Percentiles rank a stretch among this genome's conserved stretches.
These are phyloP conservation scores for Oryzias sinensis DNA, from an alignment of 2,797 vertebrate species.

Conservation along the genomic window DNA sequence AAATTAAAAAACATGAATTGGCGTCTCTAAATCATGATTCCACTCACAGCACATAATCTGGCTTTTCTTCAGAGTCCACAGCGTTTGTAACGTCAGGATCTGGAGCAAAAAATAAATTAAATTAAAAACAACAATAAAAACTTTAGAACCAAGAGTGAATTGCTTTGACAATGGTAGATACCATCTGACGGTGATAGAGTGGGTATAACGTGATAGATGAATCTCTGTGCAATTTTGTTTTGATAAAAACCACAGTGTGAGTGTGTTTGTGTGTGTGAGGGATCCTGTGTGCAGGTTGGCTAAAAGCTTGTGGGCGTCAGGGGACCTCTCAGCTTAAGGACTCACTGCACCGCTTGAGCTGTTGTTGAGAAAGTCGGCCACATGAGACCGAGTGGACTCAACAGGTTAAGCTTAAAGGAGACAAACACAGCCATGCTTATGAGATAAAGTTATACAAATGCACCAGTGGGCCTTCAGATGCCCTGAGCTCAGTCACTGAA, in stretches of 20 bases:
- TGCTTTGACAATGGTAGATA: background rate
- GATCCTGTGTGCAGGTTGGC: constrained; percentile 17
- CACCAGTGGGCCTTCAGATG: constrained; percentile 7
- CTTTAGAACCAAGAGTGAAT: constrained; percentile 1
- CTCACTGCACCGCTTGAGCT: constrained; percentile 39
- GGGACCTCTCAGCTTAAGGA: constrained; percentile 61
- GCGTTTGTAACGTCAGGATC: constrained; percentile 61
- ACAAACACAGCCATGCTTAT: constrained; percentile 38
- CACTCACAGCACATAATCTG: constrained; percentile 85
- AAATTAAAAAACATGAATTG: background rate
- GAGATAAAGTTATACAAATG: constrained; percentile 46
- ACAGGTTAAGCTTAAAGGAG: constrained; percentile 51
- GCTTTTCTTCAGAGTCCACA: constrained; percentile 71
- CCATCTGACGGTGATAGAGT: no score
- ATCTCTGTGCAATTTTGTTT: constrained; percentile 41
- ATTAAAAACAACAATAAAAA: constrained; percentile 2
- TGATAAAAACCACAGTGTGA: constrained; percentile 17
- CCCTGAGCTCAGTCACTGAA: constrained; percentile 3
- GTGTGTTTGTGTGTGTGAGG: constrained; percentile 1
- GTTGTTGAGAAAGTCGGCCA: constrained; percentile 69
- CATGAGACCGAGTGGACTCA: constrained; percentile 56
- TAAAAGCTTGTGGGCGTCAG: constrained; percentile 46
- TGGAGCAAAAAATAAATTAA: constrained; percentile 46
- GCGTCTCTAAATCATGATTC: constrained; percentile 23
- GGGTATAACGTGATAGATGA: no score